Evolutionary conservation across 1,140 invertebrate species (phyloP), one percentile per base, ranked within the genome.

Genomic region (Euwallacea fornicatus): DNA sequence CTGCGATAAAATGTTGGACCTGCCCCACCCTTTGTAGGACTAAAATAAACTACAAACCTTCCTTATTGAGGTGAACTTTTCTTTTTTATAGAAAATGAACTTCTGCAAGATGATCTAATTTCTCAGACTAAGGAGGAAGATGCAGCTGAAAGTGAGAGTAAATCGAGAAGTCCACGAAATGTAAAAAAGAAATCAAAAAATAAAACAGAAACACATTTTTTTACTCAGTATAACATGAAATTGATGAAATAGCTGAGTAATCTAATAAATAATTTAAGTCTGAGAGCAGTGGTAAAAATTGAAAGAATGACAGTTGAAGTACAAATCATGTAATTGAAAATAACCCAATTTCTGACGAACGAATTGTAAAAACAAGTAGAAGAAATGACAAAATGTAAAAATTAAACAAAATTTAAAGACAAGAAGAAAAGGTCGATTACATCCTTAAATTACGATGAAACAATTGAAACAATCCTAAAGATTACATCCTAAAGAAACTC

Each of bases 141-240:
- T n/a, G 62, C 58, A 54, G 66, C n/a, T 41, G 50, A 21, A 76
- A 78, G 59, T 43, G 71, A 1, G 62, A 47, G 7, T 58, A 67
- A 72, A 69, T 76, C 70, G 75, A 79, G 71, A 76, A 77, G 44
- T 59, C 73, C 41, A 10, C 77, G 78, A 64, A 81, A 82, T 16
- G 66, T 66, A 11, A 78, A 83, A 66, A 82, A 79, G 67, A 82
- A 78, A 0, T 80, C 77, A 15, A 21, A 6, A 65, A 63, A 2
- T 85, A 84, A 68, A 81, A 84, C 73, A 85, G 82, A 61, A 83
- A 82, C 67, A 78, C 73, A 46, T 73, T 83, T 0, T 78, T 79
- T 9, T 86, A 84, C 84, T 80, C 79, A 61, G n/a, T n/a, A n/a
- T n/a, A n/a, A n/a, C n/a, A n/a, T n/a, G n/a, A 84, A 83, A 71